phyloP scores from a whole-genome alignment of 2,797 vertebrate species.

The Tangara arthus region DNA sequence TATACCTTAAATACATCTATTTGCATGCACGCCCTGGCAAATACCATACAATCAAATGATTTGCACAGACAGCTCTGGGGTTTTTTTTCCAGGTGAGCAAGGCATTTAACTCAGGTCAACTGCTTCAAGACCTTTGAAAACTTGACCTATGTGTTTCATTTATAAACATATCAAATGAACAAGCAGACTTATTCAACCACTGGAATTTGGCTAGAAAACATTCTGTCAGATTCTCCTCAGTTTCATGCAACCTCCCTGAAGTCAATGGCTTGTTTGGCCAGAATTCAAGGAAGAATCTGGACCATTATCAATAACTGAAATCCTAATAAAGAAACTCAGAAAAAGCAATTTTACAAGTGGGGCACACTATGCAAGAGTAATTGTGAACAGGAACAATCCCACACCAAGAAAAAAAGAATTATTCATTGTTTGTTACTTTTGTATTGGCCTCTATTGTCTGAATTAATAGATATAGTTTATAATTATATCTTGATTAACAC shows the following conservation, averaged over 20 bases:
- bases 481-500: conserved; percentile 64
- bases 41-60: background rate
- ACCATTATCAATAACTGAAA: conserved; percentile 53
- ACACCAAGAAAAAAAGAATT: conserved; percentile 19
- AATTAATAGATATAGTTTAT: conserved; percentile 48
- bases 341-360: conserved; percentile 38
- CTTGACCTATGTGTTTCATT: conserved; percentile 34
- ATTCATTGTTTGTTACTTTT: conserved; percentile 43
- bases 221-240: conserved; percentile 33
- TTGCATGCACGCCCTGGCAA: background rate
- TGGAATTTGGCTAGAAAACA: conserved; percentile 55
- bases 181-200: conserved; percentile 57
- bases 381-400: conserved; percentile 24
- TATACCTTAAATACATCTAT: background rate
- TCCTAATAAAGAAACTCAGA: conserved; percentile 18
- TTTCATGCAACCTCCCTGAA: conserved; percentile 45
- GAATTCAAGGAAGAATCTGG: conserved; percentile 50
- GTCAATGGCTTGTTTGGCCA: conserved; percentile 48
- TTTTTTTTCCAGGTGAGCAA: background rate
- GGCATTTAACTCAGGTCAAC: conserved; percentile 19
- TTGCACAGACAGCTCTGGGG: background rate
- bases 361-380: background rate
- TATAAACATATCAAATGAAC: conserved; percentile 60
- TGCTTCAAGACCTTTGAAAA: conserved; percentile 26
- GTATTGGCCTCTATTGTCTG: conserved; percentile 28